Conservation (phyloP, 2,113 vertebrate species). For the Sapayoa aenigma region DNA sequence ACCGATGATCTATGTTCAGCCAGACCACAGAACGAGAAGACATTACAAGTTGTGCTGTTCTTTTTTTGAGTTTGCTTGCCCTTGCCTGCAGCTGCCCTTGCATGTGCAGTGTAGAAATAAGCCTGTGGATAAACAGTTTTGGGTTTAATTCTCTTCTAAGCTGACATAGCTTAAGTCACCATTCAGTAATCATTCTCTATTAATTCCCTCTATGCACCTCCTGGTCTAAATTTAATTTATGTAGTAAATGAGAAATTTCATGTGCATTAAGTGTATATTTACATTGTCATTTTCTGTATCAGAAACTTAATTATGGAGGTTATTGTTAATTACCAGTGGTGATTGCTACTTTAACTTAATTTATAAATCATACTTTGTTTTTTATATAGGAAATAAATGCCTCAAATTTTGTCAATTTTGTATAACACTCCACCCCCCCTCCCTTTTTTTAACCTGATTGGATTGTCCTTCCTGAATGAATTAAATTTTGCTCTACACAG, state of each 20-base stretch:
- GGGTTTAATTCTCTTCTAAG: slow-evolving; percentile 52
- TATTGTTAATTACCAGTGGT: slow-evolving; percentile 75
- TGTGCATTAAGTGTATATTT: slow-evolving; percentile 76
- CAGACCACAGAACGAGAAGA: slow-evolving; percentile 56
- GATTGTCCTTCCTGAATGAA: slow-evolving; percentile 67
- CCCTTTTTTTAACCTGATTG: slow-evolving; percentile 64
- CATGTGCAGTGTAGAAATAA: slow-evolving; percentile 73
- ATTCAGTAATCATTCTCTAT: slow-evolving; percentile 62
- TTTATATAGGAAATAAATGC: slow-evolving; percentile 73
- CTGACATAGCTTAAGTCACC: slow-evolving; percentile 64
- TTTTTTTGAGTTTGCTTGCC: slow-evolving; percentile 69
- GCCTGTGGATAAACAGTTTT: slow-evolving; percentile 66
- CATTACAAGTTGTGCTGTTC: slow-evolving; percentile 52
- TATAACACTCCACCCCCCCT: slow-evolving; percentile 53
- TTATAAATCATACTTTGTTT: slow-evolving; percentile 68
- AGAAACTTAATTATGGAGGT: slow-evolving; percentile 74
- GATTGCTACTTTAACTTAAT: slow-evolving; percentile 72
- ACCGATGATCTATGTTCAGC: slow-evolving; percentile 52
- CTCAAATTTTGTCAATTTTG: slow-evolving; percentile 73
- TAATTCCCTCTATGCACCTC: slow-evolving; percentile 34
- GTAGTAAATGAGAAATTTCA: slow-evolving; percentile 70
- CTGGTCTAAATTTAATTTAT: slow-evolving; percentile 71
- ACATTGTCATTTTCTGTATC: slow-evolving; percentile 82
- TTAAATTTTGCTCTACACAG: slow-evolving; percentile 76
- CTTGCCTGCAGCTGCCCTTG: slow-evolving; percentile 73